phyloP scores from a whole-genome alignment of 2,113 vertebrate species.

The Rhynchopsitta pachyrhyncha region DNA sequence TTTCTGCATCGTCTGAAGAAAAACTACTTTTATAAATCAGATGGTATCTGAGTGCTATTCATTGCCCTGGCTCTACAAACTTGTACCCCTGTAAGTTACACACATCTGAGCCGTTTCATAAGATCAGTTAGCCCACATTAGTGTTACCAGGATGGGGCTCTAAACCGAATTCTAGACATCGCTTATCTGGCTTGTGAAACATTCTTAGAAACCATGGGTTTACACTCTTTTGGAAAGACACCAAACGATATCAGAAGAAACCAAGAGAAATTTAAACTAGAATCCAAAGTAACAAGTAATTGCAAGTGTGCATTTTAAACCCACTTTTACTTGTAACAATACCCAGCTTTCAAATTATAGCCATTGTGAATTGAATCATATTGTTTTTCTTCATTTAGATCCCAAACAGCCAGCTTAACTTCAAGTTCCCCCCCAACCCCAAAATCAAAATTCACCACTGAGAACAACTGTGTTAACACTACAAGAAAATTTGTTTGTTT shows the following conservation, averaged over 20 bases:
- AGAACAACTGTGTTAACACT: constrained; percentile 72
- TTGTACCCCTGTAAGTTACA: background rate
- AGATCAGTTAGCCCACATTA: background rate
- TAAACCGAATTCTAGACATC: background rate
- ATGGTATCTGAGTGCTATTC: background rate
- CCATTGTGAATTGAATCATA: constrained; percentile 29
- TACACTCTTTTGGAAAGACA: background rate
- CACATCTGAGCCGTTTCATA: background rate
- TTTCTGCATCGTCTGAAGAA: background rate
- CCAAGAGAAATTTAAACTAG: background rate
- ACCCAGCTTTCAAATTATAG: constrained; percentile 21
- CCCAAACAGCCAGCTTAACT: constrained; percentile 25
- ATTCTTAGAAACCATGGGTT: background rate
- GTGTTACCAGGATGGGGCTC: background rate
- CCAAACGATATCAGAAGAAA: background rate
- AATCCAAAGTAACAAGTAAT: constrained; percentile 4
- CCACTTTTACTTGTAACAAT: background rate
- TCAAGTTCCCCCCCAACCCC: background rate
- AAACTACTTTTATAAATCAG: background rate
- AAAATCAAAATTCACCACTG: constrained; percentile 66
- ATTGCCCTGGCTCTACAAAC: background rate
- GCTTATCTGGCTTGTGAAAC: background rate
- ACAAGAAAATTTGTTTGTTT: constrained; percentile 75
- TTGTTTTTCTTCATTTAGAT: constrained; percentile 33
- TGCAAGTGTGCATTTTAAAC: constrained; percentile 3